These are phyloP conservation scores for Amblyteles armatorius DNA, from an alignment of 2,888 invertebrate genomes.

Conservation along the genomic window DNA sequence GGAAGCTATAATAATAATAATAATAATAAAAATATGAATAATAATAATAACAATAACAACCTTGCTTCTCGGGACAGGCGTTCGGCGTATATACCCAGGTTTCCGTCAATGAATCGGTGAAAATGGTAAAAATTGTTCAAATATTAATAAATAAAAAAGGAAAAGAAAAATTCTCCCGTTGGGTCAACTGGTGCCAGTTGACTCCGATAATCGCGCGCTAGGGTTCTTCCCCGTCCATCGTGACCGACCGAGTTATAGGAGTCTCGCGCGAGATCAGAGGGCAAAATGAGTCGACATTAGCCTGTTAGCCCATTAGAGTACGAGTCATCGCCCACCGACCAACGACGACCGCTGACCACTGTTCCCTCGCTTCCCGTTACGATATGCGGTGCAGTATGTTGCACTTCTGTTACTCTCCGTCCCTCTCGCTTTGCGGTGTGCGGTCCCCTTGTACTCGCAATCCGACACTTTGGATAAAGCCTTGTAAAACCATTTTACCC, in stretches of 20 bases:
- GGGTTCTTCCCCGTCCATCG: constrained; percentile 8
- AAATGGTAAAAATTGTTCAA: neutral
- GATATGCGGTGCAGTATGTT: constrained; percentile 40
- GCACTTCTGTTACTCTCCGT: constrained; percentile 42
- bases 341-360: constrained; percentile 69
- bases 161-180: constrained; percentile 55
- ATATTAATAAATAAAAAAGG: constrained; percentile 1
- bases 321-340: constrained; percentile 77
- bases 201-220: constrained; percentile 80
- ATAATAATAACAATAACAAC: too few relatives aligned
- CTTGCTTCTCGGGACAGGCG: too few relatives aligned
- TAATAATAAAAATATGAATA: neutral
- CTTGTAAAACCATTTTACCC: constrained; percentile 30
- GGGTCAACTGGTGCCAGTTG: constrained; percentile 82
- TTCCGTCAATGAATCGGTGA: constrained; percentile 67
- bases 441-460: constrained; percentile 22
- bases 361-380: constrained; percentile 46
- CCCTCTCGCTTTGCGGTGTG: constrained; percentile 53
- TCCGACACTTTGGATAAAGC: constrained; percentile 20
- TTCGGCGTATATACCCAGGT: constrained; percentile 29
- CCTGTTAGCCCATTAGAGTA: constrained; percentile 80
- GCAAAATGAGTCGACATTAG: constrained; percentile 81
- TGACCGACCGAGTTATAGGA: constrained; percentile 52
- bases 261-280: constrained; percentile 76
- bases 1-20: neutral